Evolutionary conservation across 2,888 invertebrate species (phyloP), one percentile per base, ranked within the genome.

Genomic region (Eudemis profundana): DNA sequence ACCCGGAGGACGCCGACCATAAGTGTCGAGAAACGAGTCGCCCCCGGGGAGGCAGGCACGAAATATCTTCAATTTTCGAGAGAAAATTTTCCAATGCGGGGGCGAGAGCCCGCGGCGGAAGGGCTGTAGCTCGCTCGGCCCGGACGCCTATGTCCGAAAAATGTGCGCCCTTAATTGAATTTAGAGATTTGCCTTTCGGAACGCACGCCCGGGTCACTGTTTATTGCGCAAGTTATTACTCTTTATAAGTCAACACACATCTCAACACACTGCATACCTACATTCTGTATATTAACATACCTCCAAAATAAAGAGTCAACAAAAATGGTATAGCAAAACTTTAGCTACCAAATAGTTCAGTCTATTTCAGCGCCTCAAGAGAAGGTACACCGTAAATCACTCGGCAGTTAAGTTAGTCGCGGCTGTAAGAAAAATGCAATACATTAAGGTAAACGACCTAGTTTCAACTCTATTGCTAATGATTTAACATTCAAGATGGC

Each of bases 61-160:
- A 87, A 89, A 90, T 90, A 90, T 92, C 91, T 92, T 91, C 91
- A 91, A 91, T 91, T 91, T 92, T 90, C 86, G 90, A 90, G 91
- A 90, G 90, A 90, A 89, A 90, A 90, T 89, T 90, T 91, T 90
- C 91, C 90, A 90, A 89, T 89, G 91, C 85, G 89, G 87, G 88
- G 89, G 88, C 85, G 87, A 85, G 74, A 77, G 88, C 89, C 89
- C 83, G 87, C 87, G 89, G 88, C 89, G 86, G 86, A 89, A 88
- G 89, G 89, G 89, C 87, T 87, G 86, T 59, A 63, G 80, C 82
- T 79, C 81, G 83, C 80, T 77, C 79, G 79, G 78, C 82, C 79
- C 85, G 86, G 80, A 81, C 86, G 85, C 83, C 86, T 83, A 80
- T 87, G 90, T 89, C 90, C 90, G 89, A 91, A 90, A 90, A 90